phyloP scores from a whole-genome alignment of 2,888 invertebrate genomes.

The Leptopilina drosophilae region DNA sequence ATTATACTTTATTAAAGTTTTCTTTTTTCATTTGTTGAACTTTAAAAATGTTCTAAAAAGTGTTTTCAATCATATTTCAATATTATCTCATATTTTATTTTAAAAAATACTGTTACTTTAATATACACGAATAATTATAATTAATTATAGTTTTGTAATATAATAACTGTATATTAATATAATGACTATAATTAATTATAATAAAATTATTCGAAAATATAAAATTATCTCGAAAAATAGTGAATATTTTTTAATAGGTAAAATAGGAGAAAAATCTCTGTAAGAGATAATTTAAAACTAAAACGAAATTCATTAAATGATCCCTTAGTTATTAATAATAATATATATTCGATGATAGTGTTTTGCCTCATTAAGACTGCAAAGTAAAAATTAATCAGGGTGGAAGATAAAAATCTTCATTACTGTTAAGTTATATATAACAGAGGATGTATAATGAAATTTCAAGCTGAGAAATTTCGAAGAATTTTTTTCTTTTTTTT shows the following conservation, averaged over 20 bases:
- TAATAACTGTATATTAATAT: no score
- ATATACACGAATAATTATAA: no score
- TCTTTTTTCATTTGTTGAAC: background rate
- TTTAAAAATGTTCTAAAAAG: background rate
- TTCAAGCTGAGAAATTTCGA: slow-evolving; percentile 19
- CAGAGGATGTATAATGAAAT: background rate
- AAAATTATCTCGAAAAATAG: background rate
- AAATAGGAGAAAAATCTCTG: no score
- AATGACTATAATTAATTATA: no score
- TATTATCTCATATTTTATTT: no score
- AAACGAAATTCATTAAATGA: no score
- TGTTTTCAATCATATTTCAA: no score
- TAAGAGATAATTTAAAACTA: no score
- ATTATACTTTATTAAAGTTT: background rate
- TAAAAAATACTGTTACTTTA: no score
- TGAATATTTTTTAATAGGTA: background rate
- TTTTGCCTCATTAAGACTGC: slow-evolving; percentile 21
- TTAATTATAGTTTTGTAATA: no score
- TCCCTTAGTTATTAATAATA: background rate
- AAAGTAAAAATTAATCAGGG: slow-evolving; percentile 27
- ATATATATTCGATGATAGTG: slow-evolving; percentile 6
- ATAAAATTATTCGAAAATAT: no score
- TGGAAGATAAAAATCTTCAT: slow-evolving; percentile 36
- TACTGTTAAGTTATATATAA: slow-evolving; percentile 29
- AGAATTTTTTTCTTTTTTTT: background rate